phyloP scores from a whole-genome alignment of 2,888 invertebrate genomes.

The Leucania comma region DNA sequence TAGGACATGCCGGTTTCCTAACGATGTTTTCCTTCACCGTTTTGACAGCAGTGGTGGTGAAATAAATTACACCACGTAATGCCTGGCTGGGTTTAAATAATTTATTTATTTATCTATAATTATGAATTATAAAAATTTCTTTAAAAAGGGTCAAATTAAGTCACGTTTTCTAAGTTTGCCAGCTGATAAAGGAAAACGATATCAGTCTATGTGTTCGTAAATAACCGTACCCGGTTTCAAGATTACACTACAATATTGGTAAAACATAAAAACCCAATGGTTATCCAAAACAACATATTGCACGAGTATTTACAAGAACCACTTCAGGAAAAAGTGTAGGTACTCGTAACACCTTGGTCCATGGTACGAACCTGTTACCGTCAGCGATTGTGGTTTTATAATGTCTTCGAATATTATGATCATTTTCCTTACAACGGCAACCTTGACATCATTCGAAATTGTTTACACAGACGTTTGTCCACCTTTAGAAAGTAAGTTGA shows the following conservation, averaged over 20 bases:
- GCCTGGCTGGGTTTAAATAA: no score
- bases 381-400: constrained; percentile 15
- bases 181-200: no score
- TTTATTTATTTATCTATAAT: no score
- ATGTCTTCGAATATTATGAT: constrained; percentile 8
- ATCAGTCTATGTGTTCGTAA: no score
- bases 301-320: constrained; percentile 27
- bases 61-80: no score
- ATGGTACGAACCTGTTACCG: constrained; percentile 18
- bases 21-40: no score
- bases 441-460: constrained; percentile 34
- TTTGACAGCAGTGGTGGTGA: no score
- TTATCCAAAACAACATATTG: neutral
- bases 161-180: no score
- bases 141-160: no score
- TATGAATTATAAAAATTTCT: no score
- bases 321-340: constrained; percentile 38
- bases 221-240: neutral
- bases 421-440: constrained; percentile 32
- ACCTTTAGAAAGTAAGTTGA: constrained; percentile 10
- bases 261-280: constrained; percentile 18
- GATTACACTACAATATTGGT: neutral
- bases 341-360: constrained; percentile 28
- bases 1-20: no score
- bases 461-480: neutral